Evolutionary conservation across 2,113 vertebrate species (phyloP).

Genomic region (Petroica traversi): DNA sequence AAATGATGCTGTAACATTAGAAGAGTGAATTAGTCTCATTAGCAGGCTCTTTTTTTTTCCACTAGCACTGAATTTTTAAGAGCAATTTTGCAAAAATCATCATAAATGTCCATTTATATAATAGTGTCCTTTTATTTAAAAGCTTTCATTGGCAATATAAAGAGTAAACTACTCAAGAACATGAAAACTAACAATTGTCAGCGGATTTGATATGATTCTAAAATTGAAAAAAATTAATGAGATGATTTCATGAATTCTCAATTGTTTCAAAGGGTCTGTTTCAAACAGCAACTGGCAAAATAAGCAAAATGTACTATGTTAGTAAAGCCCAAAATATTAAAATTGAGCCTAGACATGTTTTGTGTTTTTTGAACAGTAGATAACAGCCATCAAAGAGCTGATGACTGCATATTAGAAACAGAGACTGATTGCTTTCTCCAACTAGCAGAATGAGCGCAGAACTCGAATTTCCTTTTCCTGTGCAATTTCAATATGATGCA

Average conservation of each 20-base stretch:
- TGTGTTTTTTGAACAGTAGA: not conserved
- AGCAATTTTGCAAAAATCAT: not conserved
- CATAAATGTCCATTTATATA: not conserved
- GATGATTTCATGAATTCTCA: not conserved
- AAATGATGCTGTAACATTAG: not conserved
- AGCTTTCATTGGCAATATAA: not conserved
- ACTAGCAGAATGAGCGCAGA: not conserved
- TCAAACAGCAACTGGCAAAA: not conserved
- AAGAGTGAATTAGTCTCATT: slow-evolving; percentile 19
- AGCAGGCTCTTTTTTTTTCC: not conserved
- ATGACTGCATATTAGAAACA: not conserved
- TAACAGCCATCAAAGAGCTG: not conserved
- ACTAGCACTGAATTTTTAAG: not conserved
- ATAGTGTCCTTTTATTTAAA: not conserved
- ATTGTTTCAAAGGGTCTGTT: not conserved
- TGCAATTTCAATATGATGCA: not conserved
- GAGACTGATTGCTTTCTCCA: not conserved
- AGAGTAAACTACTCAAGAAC: not conserved
- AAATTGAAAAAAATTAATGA: not conserved
- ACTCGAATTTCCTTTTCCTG: not conserved
- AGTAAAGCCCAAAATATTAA: not conserved
- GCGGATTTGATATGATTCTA: not conserved
- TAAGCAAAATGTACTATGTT: not conserved
- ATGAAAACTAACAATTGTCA: not conserved
- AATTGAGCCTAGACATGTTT: not conserved